Evolutionary conservation across 2,113 vertebrate genomes (phyloP), one percentile per base, ranked within the genome.

Genomic region (Romanogobio albipinnatus): DNA sequence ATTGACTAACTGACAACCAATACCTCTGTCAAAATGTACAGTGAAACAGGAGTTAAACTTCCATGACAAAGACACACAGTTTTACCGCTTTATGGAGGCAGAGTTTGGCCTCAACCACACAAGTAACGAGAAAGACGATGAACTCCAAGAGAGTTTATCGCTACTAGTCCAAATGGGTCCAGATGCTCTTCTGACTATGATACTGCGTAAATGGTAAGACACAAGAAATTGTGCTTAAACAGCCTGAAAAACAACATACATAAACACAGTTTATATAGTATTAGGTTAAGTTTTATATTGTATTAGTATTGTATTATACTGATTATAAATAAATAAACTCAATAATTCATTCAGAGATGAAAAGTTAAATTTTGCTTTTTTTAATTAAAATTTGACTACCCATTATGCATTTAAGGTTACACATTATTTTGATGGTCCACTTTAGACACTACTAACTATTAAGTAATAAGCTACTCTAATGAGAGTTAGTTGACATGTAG

Each of bases 31-130:
- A 15, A 71, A 87, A 39, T 56, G 82, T 91, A 5, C 88, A 99
- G 98, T 98, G 88, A 97, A 95, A 93, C 96, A 96, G 1, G 97
- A 98, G 90, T 92, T 96, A 91, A 96, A 97, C 91, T 98, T 99
- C 92, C 96, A 95, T 76, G 98, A 99, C 92, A 96, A 95, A 89
- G 97, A 99, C 6, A 93, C 95, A 2, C 97, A 99, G 82, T 98
- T 99, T 89, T 99, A 97, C 45, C 96, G 96, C n/a, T 98, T 99
- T 39, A 91, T 93, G 0, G 95, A 96, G 84, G 88, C 91, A 0
- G 95, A 97, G 87, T 92, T 90, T 0, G 91, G 90, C 76, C 87
- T 91, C 0, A 95, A 93, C 89, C 84, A 92, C 3, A 3, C 84
- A 0, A n/a, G 83, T 0, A 94, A 93, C 0, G 94, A 93, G 71